Conservation (phyloP, 2,797 vertebrate genomes). For the Anableps anableps region DNA sequence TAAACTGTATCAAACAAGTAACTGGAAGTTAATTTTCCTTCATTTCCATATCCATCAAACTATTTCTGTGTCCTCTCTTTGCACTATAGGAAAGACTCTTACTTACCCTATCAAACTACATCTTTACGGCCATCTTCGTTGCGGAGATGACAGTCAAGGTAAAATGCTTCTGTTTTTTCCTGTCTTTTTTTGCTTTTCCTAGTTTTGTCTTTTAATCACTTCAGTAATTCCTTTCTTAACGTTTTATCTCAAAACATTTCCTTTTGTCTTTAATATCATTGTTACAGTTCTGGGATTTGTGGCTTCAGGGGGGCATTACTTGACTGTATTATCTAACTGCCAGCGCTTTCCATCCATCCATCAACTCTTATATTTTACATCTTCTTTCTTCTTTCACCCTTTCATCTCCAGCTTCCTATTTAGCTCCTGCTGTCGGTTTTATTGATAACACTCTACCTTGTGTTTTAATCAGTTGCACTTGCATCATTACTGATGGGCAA, state of each 20-base stretch:
- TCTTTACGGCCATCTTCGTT: conserved; percentile 98
- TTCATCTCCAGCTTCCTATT: too few relatives aligned
- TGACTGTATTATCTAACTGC: background rate
- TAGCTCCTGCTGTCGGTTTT: background rate
- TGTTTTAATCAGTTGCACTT: conserved; percentile 37
- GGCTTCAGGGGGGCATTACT: background rate
- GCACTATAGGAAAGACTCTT: conserved; percentile 89
- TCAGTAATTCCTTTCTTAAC: background rate
- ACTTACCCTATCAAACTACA: conserved; percentile 97
- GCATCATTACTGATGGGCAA: conserved; percentile 48
- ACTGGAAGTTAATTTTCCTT: background rate
- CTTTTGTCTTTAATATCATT: background rate
- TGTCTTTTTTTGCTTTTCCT: background rate
- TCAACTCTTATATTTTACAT: background rate
- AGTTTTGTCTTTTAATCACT: background rate
- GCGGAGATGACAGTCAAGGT: conserved; percentile 98
- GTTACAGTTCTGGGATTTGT: background rate
- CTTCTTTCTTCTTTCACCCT: background rate
- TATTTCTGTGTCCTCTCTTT: conserved; percentile 22
- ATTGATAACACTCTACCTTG: conserved; percentile 23
- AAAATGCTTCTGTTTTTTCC: conserved; percentile 33
- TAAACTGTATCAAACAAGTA: background rate
- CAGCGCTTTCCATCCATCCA: background rate
- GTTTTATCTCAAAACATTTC: background rate
- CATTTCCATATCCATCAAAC: background rate